Evolutionary conservation across 2,888 invertebrate genomes (phyloP).

Genomic region (Caradrina clavipalpis): DNA sequence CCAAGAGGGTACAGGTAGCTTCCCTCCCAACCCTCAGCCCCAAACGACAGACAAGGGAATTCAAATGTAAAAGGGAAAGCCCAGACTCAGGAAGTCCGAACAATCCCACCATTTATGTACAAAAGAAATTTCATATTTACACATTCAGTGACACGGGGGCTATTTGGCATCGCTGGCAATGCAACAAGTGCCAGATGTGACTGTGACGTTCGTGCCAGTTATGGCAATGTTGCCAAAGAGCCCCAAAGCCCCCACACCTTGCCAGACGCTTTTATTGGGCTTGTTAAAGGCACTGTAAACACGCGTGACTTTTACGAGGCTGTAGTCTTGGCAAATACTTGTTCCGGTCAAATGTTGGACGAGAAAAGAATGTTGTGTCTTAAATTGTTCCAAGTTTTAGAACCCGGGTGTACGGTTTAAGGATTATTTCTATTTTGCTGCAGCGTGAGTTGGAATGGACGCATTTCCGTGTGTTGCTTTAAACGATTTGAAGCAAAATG

Average conservation of each 20-base stretch:
- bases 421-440: conserved; percentile 3
- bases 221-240: conserved; percentile 61
- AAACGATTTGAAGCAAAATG: neutral
- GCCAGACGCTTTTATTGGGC: conserved; percentile 73
- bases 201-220: conserved; percentile 67
- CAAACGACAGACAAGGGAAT: conserved; percentile 45
- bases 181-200: conserved; percentile 75
- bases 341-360: conserved; percentile 68
- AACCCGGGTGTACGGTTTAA: neutral
- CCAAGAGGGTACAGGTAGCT: conserved; percentile 18
- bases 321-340: conserved; percentile 75
- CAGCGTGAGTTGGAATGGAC: neutral
- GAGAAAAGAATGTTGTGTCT: conserved; percentile 35
- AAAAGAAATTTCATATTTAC: conserved; percentile 59
- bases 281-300: conserved; percentile 79
- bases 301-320: conserved; percentile 76
- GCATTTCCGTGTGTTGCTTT: neutral
- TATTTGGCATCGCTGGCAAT: conserved; percentile 67
- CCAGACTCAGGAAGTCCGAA: conserved; percentile 30
- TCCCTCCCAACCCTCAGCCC: conserved; percentile 25
- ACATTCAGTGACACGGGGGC: conserved; percentile 35
- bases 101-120: conserved; percentile 25
- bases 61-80: conserved; percentile 28
- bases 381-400: conserved; percentile 20
- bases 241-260: conserved; percentile 58